These are phyloP conservation scores for Hippocampus mohnikei DNA, from an alignment of 2,113 vertebrate species.

Conservation along the genomic window DNA sequence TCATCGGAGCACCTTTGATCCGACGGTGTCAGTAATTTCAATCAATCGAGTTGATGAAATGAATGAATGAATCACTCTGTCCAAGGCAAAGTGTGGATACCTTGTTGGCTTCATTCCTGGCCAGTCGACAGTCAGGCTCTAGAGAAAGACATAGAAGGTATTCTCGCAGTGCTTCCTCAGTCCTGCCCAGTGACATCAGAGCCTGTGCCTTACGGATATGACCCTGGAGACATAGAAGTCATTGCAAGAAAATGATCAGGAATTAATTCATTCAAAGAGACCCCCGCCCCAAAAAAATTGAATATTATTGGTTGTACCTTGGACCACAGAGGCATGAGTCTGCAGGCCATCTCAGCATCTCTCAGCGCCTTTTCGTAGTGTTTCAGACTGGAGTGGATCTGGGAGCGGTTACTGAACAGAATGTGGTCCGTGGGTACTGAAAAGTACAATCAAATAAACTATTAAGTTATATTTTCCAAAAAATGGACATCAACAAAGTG, in stretches of 20 bases:
- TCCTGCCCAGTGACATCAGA: constrained; percentile 79
- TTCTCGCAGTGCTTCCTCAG: constrained; percentile 84
- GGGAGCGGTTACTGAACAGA: constrained; percentile 86
- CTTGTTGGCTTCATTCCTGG: constrained; percentile 80
- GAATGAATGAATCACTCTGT: background rate
- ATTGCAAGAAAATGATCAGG: background rate
- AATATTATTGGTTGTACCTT: constrained; percentile 74
- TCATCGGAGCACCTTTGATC: background rate
- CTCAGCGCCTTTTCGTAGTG: constrained; percentile 77
- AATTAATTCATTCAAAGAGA: background rate
- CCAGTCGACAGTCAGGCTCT: constrained; percentile 79
- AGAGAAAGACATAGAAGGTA: constrained; percentile 85
- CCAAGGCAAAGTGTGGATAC: constrained; percentile 48
- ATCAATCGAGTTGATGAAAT: background rate
- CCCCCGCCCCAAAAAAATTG: too few species aligned
- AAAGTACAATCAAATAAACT: constrained; percentile 4
- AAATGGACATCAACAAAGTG: background rate
- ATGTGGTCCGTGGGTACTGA: constrained; percentile 86
- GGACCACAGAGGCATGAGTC: constrained; percentile 82
- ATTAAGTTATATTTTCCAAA: background rate
- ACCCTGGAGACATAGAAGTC: constrained; percentile 67
- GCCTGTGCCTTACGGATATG: constrained; percentile 86
- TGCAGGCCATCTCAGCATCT: constrained; percentile 84
- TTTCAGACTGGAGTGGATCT: constrained; percentile 86
- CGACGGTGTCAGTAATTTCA: background rate